phyloP scores from a whole-genome alignment of 2,888 invertebrate species.

The Petrophora chlorosata region DNA sequence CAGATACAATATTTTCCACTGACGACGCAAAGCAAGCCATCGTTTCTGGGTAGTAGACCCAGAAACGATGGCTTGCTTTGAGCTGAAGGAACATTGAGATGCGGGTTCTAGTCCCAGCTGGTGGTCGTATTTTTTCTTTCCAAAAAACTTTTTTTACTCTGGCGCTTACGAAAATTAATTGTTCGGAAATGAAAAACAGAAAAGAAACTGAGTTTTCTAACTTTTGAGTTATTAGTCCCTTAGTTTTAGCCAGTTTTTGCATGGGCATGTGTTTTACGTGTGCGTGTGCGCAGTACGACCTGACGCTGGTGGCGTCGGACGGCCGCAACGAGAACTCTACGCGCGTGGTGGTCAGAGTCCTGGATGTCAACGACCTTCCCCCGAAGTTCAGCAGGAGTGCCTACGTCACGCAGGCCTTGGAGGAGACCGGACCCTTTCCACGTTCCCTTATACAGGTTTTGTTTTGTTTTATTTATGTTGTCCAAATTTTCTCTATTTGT shows the following conservation, averaged over 20 bases:
- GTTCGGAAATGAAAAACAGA: too few species aligned
- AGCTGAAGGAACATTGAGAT: too few species aligned
- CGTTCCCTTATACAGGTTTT: conserved; percentile 88
- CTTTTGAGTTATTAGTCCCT: not conserved
- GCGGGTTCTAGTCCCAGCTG: too few species aligned
- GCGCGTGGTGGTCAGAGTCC: conserved; percentile 90
- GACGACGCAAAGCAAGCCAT: too few species aligned
- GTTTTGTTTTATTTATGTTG: conserved; percentile 43
- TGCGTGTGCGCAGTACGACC: conserved; percentile 88
- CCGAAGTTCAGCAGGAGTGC: conserved; percentile 89
- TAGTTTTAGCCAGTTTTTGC: conserved; percentile 47
- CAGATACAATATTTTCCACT: too few species aligned
- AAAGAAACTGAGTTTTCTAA: not conserved
- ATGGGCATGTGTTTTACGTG: conserved; percentile 75
- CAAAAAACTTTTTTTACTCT: too few species aligned
- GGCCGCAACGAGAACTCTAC: conserved; percentile 95
- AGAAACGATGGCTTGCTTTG: too few species aligned
- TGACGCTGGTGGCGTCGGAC: conserved; percentile 95
- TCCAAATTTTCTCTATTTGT: conserved; percentile 18
- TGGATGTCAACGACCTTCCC: conserved; percentile 95
- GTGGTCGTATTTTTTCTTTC: too few species aligned
- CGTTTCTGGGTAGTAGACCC: too few species aligned
- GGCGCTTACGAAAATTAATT: too few species aligned
- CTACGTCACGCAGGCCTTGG: conserved; percentile 89
- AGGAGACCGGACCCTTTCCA: conserved; percentile 90